Base-by-base conservation (phyloP, 37 sponge, comb jelly and placozoan genomes). In the Agelas oroides region DNA sequence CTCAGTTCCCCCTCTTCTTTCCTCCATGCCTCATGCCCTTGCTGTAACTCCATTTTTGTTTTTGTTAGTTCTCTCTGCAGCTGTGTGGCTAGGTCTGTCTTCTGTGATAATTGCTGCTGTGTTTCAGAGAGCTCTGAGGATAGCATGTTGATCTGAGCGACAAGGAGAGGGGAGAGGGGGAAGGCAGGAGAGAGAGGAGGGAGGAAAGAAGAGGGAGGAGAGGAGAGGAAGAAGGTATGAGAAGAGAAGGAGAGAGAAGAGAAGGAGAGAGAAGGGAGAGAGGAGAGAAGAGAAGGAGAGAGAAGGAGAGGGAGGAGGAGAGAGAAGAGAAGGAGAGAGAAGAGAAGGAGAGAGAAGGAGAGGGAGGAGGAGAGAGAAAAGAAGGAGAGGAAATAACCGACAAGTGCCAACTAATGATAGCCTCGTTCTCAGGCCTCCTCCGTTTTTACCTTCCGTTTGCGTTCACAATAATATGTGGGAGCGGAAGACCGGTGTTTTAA, bases 71-170 rank as follows among this genome's bases (percentile, higher is more conserved):
- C 69, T 0, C 70, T 23, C 30, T 84, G 75, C 28, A 90, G 59
- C 30, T 32, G 59, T 2, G 56, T 38, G 0, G 52, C 67, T 19
- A 41, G 5, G 21, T 40, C 82, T 11, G 83, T 60, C 70, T 76
- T 75, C 59, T 59, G 23, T 5, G 24, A 23, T 35, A 82, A 24
- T 70, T 81, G 75, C 20, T 14, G 18, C 46, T 52, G 74, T 27
- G 73, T 65, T 14, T 87, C 75, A 5, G 61, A n/a, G 20, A 87
- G 65, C 41, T 87, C 54, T 14, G 32, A 21, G 31, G 75, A 59
- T 5, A 87, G 66, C 11, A 53, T 12, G 39, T 69, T 46, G 6
- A 87, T 52, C 88, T 80, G 66, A 37, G 35, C 12, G 20, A 18
- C 11, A 67, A n/a, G 53, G 75, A 25, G 0, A 28, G 37, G 1